Evolutionary conservation across 2,113 vertebrate species (phyloP).

Genomic region (Tringa solitaria): DNA sequence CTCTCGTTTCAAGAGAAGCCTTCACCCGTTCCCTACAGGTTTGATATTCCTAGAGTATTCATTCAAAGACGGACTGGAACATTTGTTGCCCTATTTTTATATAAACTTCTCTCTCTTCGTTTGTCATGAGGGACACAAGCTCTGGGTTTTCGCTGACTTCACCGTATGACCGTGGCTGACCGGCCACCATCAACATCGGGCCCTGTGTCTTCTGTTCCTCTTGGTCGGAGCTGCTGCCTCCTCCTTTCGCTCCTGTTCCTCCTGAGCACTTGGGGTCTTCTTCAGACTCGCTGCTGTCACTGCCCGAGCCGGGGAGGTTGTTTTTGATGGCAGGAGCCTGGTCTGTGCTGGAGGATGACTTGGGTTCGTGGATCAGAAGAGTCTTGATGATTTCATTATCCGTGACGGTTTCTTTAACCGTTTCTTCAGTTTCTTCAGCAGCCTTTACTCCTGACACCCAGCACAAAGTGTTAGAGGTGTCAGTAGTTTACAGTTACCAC

Average conservation of each 20-base stretch:
- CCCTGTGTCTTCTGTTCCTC: slow-evolving; percentile 33
- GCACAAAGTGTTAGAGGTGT: not conserved
- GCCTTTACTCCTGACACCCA: not conserved
- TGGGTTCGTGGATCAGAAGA: slow-evolving; percentile 64
- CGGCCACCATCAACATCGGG: slow-evolving; percentile 61
- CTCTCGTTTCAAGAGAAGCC: not conserved
- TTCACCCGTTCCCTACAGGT: not conserved
- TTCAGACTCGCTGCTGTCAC: slow-evolving; percentile 16
- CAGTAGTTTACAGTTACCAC: not conserved
- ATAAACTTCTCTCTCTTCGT: slow-evolving; percentile 55
- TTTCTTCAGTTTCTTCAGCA: not conserved
- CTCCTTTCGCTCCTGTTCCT: not conserved
- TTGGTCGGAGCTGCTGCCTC: not conserved
- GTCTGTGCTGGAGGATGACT: not conserved
- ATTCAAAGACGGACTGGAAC: slow-evolving; percentile 68
- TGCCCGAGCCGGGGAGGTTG: not conserved
- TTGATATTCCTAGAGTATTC: not conserved
- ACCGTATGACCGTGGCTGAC: not conserved
- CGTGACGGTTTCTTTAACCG: not conserved
- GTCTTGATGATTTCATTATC: slow-evolving; percentile 62
- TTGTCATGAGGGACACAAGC: slow-evolving; percentile 68
- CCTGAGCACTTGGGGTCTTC: not conserved
- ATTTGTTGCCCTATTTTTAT: slow-evolving; percentile 64
- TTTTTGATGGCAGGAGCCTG: not conserved
- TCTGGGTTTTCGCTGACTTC: slow-evolving; percentile 64